Evolutionary conservation across 2,888 invertebrate species (phyloP), one percentile per base, ranked within the genome.

Genomic region (Idaea dimidiata): DNA sequence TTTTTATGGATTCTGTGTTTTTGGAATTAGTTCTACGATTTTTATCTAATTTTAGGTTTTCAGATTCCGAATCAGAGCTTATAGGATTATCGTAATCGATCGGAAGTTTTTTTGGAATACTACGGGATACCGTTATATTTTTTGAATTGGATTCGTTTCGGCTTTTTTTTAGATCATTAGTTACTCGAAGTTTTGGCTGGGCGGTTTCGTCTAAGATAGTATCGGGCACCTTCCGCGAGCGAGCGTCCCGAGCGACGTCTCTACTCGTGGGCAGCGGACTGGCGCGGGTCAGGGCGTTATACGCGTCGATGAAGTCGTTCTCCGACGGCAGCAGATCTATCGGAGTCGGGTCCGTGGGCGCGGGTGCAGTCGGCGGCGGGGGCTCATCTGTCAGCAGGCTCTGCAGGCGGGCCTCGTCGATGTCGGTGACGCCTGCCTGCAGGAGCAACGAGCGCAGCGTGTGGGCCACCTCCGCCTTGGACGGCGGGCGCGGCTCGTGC

Each of bases 291-390:
- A 92, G 75, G 58, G 91, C 91, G 75, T 92, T 92, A 66, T 92
- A 92, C 24, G 92, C 93, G 69, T 89, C 86, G 58, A 92, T 91
- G 71, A 92, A 92, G 73, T 92, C 93, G 72, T 86, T 91, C 81
- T 92, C 92, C 3, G 88, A 87, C 73, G 89, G 89, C 57, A 82
- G 80, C 54, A 91, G 81, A 73, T 91, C 91, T 62, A 84, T 60
- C 18, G 79, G 67, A 65, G 80, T 76, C 58, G 73, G 67, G 71
- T 59, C 61, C 55, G 17, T 17, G 17, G 56, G 10, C 10, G 56
- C 5, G 10, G 5, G 5, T 5, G 16, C 1, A 5, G 17, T 17
- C 56, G 56, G 56, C 17, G 8, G 10, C 56, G 56, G 56, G 17
- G 6, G 17, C 17, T 16, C 56, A 6, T 16, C 17, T 8, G 81